Conservation (phyloP, 1,140 invertebrate genomes). For the Neodiprion virginianus region DNA sequence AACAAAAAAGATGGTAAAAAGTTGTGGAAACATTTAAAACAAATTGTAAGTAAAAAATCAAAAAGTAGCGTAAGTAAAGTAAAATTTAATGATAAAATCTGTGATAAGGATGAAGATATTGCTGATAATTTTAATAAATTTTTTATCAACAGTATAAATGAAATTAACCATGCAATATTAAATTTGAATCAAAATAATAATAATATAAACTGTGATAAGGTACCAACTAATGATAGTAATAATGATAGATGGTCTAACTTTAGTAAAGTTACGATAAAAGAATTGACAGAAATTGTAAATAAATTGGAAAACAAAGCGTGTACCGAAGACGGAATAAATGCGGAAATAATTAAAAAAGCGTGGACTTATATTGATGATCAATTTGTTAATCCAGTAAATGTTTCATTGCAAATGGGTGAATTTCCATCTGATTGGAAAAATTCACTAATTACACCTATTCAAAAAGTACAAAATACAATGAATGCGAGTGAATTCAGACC, state of each 20-base stretch:
- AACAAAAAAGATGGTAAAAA: conserved; percentile 20
- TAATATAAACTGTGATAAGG: not conserved
- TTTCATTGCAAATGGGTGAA: not conserved
- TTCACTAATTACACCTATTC: not conserved
- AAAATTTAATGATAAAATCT: conserved; percentile 17
- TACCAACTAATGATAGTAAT: conserved; percentile 11
- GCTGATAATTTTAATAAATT: conserved; percentile 27
- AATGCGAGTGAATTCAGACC: not conserved
- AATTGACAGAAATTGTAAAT: not conserved
- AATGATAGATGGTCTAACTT: conserved; percentile 11
- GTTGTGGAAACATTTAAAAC: conserved; percentile 23
- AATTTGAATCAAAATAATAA: conserved; percentile 7
- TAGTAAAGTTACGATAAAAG: not conserved
- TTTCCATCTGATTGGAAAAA: not conserved
- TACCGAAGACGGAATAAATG: conserved; percentile 6
- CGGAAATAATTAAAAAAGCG: not conserved
- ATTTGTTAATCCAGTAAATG: not conserved
- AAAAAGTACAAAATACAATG: not conserved
- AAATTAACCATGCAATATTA: conserved; percentile 15
- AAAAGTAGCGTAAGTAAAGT: conserved; percentile 10
- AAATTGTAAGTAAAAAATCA: conserved; percentile 24
- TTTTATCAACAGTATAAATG: conserved; percentile 21
- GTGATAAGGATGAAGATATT: conserved; percentile 12
- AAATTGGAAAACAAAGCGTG: conserved; percentile 4
- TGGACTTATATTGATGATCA: not conserved